Evolutionary conservation across 2,797 vertebrate species (phyloP).

Genomic region (Gymnopithys bicolor): DNA sequence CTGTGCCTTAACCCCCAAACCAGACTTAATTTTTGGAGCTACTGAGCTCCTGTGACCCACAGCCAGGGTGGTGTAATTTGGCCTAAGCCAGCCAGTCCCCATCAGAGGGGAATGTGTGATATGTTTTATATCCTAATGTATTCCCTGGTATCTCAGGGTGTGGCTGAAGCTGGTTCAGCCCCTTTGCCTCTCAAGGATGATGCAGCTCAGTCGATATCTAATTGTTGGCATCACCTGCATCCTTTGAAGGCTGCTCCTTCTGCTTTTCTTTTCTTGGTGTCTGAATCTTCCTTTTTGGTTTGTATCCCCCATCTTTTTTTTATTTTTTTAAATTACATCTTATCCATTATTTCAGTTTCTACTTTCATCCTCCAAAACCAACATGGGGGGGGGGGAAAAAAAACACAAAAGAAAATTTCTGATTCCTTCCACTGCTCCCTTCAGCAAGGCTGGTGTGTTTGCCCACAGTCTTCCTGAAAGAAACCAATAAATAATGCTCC

Average conservation of each 20-base stretch:
- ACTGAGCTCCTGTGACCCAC: not conserved
- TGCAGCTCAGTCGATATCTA: not conserved
- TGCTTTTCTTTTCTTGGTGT: not conserved
- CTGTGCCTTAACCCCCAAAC: not conserved
- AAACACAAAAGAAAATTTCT: not conserved
- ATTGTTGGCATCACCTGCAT: not conserved
- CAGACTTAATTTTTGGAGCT: not conserved
- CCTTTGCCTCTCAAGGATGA: accelerated
- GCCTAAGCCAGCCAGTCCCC: not conserved
- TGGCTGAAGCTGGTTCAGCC: not conserved
- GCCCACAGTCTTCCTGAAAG: slow-evolving; percentile 20
- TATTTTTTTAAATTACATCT: not conserved
- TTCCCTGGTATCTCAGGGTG: not conserved
- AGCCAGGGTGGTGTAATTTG: accelerated
- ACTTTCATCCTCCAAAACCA: not conserved
- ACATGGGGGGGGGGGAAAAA: not conserved
- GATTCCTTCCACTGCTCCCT: not conserved
- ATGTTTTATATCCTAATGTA: accelerated
- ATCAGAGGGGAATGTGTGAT: not conserved
- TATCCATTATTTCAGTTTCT: not conserved
- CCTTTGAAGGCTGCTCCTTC: not conserved
- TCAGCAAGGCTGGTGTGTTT: not conserved
- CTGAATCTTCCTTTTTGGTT: not conserved
- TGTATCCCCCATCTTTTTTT: not conserved
- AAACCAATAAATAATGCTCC: slow-evolving; percentile 43